Evolutionary conservation across 2,888 invertebrate species (phyloP).

Genomic region (Rhagonycha lutea): DNA sequence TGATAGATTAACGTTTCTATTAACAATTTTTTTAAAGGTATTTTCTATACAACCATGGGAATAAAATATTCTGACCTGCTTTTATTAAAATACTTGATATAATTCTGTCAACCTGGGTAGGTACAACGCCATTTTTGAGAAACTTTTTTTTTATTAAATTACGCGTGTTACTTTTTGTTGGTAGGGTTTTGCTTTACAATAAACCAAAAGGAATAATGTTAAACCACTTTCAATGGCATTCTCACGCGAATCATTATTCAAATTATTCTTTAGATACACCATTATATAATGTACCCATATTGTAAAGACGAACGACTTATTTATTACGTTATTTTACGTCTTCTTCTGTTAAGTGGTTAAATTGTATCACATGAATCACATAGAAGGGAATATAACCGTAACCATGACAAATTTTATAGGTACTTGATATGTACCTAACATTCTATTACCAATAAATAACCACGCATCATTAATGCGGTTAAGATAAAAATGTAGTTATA

Average conservation of each 20-base stretch:
- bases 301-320: slow-evolving; percentile 6
- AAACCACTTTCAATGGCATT: not conserved
- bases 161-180: not conserved
- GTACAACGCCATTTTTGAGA: not conserved
- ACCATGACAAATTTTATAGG: slow-evolving; percentile 30
- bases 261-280: not conserved
- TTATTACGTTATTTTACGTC: not conserved
- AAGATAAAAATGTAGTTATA: not conserved
- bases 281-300: not conserved
- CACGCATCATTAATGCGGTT: not conserved
- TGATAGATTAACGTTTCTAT: slow-evolving; percentile 35
- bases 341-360: slow-evolving; percentile 16
- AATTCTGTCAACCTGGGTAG: not conserved
- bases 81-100: not conserved
- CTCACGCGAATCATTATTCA: not conserved
- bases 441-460: not conserved
- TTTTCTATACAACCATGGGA: slow-evolving; percentile 20
- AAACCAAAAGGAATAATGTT: not conserved
- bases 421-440: not conserved
- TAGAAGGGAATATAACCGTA: slow-evolving; percentile 19
- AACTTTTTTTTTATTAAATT: not conserved
- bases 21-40: slow-evolving; percentile 26
- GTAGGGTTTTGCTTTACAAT: not conserved
- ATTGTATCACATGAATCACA: slow-evolving; percentile 12
- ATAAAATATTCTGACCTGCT: slow-evolving; percentile 19